Evolutionary conservation across 2,113 vertebrate species (phyloP), one percentile per base, ranked within the genome.

Genomic region (Sardina pilchardus): DNA sequence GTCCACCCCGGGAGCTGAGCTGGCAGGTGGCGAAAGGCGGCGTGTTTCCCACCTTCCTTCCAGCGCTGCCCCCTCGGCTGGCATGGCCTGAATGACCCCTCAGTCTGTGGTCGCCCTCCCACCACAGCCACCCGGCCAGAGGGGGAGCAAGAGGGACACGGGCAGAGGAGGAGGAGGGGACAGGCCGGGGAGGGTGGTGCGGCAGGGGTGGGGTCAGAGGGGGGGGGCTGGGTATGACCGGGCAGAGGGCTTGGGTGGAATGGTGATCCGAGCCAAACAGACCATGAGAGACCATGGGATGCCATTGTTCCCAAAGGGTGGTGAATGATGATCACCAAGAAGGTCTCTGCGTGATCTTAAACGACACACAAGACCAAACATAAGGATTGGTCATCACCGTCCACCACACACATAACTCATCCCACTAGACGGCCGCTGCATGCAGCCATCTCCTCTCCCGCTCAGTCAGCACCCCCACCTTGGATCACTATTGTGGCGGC

Each of bases 51-150:
- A 88, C 89, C 85, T 82, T 21, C 85, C 24, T 84, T 83, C 53
- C 53, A 56, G 53, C 19, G 53, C 53, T 6, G 53, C 19, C 53
- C 53, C 53, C 90, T 88, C 85, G 84, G 75, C 92, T 95, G 94
- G 94, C 94, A 94, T 85, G n/a, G 81, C 50, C 87, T 95, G 92
- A 95, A 95, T 94, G 93, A 94, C 89, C 90, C 21, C 90, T 90
- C 93, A 92, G 92, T 95, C 91, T 92, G 88, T 81, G 87, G 90
- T 83, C 90, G 83, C 19, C 19, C 71, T 14, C 71, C 30, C 26
- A 26, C 85, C 36, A 42, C 26, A 78, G 45, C 56, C 81, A 83
- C 82, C 30, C 45, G 59, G 85, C 45, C 48, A 50, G 81, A 48
- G 47, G 81, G n/a, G 30, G 36, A 30, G 39, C 6, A 10, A 53